Base-by-base conservation (phyloP, 2,797 vertebrate species). In the Melanotaenia nigrans region DNA sequence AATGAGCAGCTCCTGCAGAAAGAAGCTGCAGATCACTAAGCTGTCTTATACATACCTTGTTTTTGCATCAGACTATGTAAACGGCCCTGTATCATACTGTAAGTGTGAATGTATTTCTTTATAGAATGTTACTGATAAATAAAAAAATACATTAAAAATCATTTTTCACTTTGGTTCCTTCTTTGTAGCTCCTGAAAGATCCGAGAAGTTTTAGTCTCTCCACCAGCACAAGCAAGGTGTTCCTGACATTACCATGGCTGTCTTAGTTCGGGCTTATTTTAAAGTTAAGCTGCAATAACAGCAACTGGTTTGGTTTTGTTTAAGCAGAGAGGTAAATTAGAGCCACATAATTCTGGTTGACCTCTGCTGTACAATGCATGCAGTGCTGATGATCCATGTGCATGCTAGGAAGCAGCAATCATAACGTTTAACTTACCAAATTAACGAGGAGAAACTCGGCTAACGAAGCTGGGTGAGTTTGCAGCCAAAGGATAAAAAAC, bases 81-180 rank as follows among this genome's bases (percentile, higher is more conserved):
- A 84, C 84, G 82, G 83, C 83, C 80, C 68, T 93, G 91, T 93
- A 85, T 90, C 84, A 87, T 85, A 85, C 87, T 92, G 90, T 91
- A 79, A 89, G 88, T 92, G 90, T 91, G 90, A 91, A 90, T 94
- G 92, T 95, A 90, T 90, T 91, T 92, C 92, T 94, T 93, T 90
- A 85, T 87, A 93, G 91, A 91, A 93, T 94, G 92, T 92, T 91
- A 89, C 90, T 92, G 91, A 92, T 89, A 82, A 94, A 95, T 93
- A 93, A 94, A 93, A 91, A 85, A 71, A 16, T 40, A 11, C 5
- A 71, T 93, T 82, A 22, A 81, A 93, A 93, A 93, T 72, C 87
- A 86, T 82, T 42, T 69, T 59, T 79, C 81, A 80, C 90, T 80
- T 90, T 85, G 86, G 63, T 85, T 89, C 86, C 53, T 90, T 93